phyloP scores from a whole-genome alignment of 2,113 vertebrate species.

The Pseudorectes ferrugineus region DNA sequence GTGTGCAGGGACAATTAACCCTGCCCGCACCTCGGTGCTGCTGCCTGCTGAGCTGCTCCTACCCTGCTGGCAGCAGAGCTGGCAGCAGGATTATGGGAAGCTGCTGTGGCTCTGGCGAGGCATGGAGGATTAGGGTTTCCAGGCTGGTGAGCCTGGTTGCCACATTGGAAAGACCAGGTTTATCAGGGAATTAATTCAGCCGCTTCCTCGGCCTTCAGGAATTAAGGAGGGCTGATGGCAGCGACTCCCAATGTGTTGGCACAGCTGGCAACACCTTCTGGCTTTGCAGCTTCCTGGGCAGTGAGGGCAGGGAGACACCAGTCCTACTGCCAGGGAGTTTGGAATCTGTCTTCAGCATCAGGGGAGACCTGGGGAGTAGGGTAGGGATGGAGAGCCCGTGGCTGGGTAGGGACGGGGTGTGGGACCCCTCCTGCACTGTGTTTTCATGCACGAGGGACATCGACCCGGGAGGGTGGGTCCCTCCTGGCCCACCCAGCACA shows the following conservation, averaged over 20 bases:
- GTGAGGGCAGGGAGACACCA: rapidly evolving
- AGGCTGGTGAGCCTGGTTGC: slow-evolving; percentile 47
- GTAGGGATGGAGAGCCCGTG: neutral
- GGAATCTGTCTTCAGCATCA: neutral
- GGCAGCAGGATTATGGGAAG: neutral
- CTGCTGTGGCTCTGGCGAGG: neutral
- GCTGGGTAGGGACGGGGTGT: rapidly evolving
- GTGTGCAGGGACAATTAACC: rapidly evolving
- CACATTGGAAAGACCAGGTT: slow-evolving; percentile 20
- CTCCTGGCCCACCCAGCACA: neutral
- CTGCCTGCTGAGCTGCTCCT: neutral
- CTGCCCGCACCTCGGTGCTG: neutral
- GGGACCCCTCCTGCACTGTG: rapidly evolving
- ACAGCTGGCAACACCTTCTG: neutral
- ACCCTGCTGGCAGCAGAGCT: neutral
- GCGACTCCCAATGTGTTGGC: rapidly evolving
- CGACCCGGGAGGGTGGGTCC: rapidly evolving
- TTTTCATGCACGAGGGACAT: rapidly evolving
- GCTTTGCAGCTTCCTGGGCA: neutral
- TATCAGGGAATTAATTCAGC: slow-evolving; percentile 64
- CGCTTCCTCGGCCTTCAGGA: neutral
- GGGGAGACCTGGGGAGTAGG: neutral
- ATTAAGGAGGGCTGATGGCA: neutral
- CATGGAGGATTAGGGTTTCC: slow-evolving; percentile 68
- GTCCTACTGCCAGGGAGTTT: rapidly evolving